Evolutionary conservation across 1,140 invertebrate genomes (phyloP), one percentile per base, ranked within the genome.

Genomic region (Cepaea nemoralis): DNA sequence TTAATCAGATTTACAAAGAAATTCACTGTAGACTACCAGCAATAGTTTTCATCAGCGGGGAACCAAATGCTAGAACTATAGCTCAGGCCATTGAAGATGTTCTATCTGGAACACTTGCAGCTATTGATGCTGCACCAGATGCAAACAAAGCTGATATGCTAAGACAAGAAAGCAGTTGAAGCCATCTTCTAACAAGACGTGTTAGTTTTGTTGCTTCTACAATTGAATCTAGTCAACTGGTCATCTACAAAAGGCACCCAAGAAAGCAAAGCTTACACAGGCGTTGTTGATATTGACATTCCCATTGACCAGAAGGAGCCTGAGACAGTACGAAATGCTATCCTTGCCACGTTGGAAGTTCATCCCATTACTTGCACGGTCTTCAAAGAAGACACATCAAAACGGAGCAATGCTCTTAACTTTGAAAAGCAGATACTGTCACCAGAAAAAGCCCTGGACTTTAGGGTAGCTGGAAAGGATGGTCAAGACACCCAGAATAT

Each of bases 1-100:
- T 82, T n/a, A 80, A 48, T 16, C 80, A 84, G 67, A 82, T 82
- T 2, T 70, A 78, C 70, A 80, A 78, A 59, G 81, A 80, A 35
- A 63, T 74, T 48, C 66, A 80, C 40, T 45, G 69, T 0, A 45
- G 71, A 24, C 59, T 84, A 27, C 73, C 76, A 1, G 63, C 77
- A 35, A 80, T 82, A 6, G 66, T 77, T 22, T 80, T 84, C 39
- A 77, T 82, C 37, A 78, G 59, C 27, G 74, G 73, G 14, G 70
- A 82, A 2, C 82, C 76, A 22, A 79, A 42, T 19, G 48, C 55
- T 16, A n/a, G 67, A 39, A 71, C 70, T 24, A 78, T 79, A 40
- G 69, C 70, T n/a, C 76, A 82, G 27, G 75, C 75, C 39, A 82
- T 82, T 37, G 77, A 76, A 16, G 75, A 81, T 37, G 80, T 50